Percentiles rank a stretch among this genome's conserved stretches.
Conservation (phyloP, 2,113 vertebrate species). For the Osmerus mordax region DNA sequence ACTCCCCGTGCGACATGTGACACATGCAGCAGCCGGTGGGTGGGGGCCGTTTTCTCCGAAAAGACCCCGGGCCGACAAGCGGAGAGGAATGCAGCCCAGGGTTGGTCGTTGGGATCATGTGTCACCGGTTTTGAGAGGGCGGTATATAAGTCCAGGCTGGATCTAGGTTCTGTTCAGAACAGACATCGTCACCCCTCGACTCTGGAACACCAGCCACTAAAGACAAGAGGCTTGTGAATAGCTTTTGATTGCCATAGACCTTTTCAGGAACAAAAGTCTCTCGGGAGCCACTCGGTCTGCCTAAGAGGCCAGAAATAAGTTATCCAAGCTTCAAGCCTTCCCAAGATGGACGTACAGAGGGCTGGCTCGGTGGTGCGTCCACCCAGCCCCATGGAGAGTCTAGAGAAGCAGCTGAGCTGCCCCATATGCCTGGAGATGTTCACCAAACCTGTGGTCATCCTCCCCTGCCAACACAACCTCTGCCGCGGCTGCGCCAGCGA, state of each 20-base stretch:
- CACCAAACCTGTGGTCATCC: conserved; percentile 94
- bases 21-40: conserved; percentile 37
- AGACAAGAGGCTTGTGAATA: background rate
- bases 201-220: conserved; percentile 9
- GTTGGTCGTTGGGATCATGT: conserved; percentile 55
- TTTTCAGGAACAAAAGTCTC: conserved; percentile 1
- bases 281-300: conserved; percentile 7
- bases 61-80: conserved; percentile 57
- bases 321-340: conserved; percentile 10
- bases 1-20: conserved; percentile 58
- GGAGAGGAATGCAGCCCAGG: conserved; percentile 62
- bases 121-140: conserved; percentile 57
- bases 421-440: conserved; percentile 99
- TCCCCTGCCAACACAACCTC: conserved; percentile 97
- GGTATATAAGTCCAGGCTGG: conserved; percentile 66
- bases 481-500: conserved; percentile 94
- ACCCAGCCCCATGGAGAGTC: conserved; percentile 83
- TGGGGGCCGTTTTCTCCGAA: conserved; percentile 64
- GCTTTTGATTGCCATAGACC: background rate
- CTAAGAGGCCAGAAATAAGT: background rate
- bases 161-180: conserved; percentile 51
- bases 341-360: conserved; percentile 72
- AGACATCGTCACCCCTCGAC: conserved; percentile 41
- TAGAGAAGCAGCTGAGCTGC: conserved; percentile 96
- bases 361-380: conserved; percentile 66